Evolutionary conservation across 2,113 vertebrate genomes (phyloP), one percentile per base, ranked within the genome.

Genomic region (Dromiciops gliroides): DNA sequence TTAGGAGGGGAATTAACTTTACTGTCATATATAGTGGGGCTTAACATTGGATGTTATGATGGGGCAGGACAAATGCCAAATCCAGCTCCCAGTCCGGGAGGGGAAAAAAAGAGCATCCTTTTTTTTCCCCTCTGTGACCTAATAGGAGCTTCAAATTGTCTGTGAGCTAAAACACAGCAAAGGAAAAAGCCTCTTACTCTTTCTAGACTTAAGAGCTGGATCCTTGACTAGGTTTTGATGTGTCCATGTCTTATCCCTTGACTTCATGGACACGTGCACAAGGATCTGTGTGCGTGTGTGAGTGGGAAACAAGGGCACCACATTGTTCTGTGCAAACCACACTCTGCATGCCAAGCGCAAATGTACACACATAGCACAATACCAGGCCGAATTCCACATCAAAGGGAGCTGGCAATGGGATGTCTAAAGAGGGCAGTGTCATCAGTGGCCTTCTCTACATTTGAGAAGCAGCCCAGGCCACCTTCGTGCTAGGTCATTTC

Each of bases 291-390:
- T 67, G 31, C 89, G 92, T 90, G 11, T 60, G 8, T 53, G 93
- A 90, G 88, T 95, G 95, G 91, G 75, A 94, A 88, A 67, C 91
- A 95, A 75, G 92, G 96, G 53, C 89, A 49, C 60, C 89, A 89
- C 88, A 31, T 67, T 95, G 96, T 92, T 95, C 60, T 56, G 19
- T 3, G 96, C 19, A 3, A 95, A 90, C n/a, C 67, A 47, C 88
- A 75, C 24, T 96, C 49, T 48, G 92, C 88, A 56, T 49, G 89
- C 89, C 94, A 60, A 22, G 89, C 10, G 93, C 95, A 75, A 1
- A 50, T 5, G 93, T 94, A 93, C 94, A 90, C 67, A 44, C 6
- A 24, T 94, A 94, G 51, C 16, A 56, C 90, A 31, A 8, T 83
- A 90, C 31, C 53, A 47, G 91, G 49, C 89, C 28, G 89, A 25